Evolutionary conservation across 2,888 invertebrate species (phyloP).

Genomic region (Chrysodeixis includens): DNA sequence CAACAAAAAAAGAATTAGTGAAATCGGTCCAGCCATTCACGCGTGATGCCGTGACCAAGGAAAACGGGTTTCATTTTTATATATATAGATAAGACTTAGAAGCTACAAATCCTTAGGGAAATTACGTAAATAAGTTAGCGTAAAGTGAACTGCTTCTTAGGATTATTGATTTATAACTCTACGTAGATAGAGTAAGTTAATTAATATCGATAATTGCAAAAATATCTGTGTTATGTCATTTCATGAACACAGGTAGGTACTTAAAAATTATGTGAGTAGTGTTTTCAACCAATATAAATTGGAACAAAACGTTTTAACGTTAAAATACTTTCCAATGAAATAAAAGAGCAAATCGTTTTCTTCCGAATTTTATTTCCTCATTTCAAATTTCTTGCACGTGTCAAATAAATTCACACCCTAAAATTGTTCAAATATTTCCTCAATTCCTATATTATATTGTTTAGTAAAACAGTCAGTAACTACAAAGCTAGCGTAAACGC

Average conservation of each 20-base stretch:
- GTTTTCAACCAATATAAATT: too few relatives aligned
- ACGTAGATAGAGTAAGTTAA: background rate
- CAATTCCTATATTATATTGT: slow-evolving; percentile 18
- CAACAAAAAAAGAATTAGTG: too few relatives aligned
- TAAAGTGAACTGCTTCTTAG: background rate
- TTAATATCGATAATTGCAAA: background rate
- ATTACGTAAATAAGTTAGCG: background rate
- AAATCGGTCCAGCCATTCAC: too few relatives aligned
- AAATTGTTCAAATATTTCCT: background rate
- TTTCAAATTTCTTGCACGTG: background rate
- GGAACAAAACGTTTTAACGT: too few relatives aligned
- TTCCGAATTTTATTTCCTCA: background rate
- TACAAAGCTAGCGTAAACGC: slow-evolving; percentile 32
- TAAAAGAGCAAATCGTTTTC: too few relatives aligned
- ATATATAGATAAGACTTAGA: too few relatives aligned
- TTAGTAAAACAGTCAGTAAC: slow-evolving; percentile 11
- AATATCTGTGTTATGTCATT: background rate
- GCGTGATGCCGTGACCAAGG: too few relatives aligned
- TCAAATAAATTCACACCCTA: background rate
- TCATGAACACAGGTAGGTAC: background rate
- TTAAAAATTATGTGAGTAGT: too few relatives aligned
- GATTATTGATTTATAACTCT: background rate
- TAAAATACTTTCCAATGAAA: too few relatives aligned
- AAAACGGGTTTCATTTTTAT: too few relatives aligned
- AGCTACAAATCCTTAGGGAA: slow-evolving; percentile 1